Base-by-base conservation (phyloP, 2,113 vertebrate genomes). In the Puntigrus tetrazona region DNA sequence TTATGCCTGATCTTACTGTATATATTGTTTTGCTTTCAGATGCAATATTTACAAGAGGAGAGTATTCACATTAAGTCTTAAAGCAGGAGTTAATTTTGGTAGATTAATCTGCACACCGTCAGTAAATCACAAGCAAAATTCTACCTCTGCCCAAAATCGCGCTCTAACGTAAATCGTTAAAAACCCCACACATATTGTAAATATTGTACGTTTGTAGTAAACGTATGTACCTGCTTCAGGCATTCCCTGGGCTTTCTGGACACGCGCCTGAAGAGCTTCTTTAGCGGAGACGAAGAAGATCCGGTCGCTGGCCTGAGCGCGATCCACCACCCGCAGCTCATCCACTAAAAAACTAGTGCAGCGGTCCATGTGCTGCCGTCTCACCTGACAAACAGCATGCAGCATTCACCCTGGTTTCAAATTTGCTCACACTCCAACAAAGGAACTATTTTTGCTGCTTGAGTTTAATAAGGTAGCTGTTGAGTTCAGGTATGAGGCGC, bases 251-350 rank as follows among this genome's bases (percentile, higher is more conserved):
- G 97, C 97, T 87, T 93, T 98, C 92, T 99, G 98, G 82, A 98
- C 96, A 13, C 98, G 94, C 36, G 98, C 97, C 52, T 98, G 97
- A 31, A 99, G 93, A 3, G 95, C 98, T 76, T 99, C 98, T 86
- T 99, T 99, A 0, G 98, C 98, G 0, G 98, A 99, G 72, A 99
- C 97, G 0, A 99, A 99, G 92, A 99, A 99, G 88, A 99, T 98
- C 22, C 98, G 96, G 90, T 99, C 98, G 1, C 94, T 92, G 9
- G 96, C 97, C 92, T 99, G 98, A 25, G 94, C 94, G 25, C 98
- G 94, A 86, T 99, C 97, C 88, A 99, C 96, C 86, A 99, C n/a
- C 95, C 93, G 95, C 85, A 99, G 91, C 90, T 99, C 98, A 0
- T 99, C 98, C 88, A 98, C 98, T 90, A n/a, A 99, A 93, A 99